Evolutionary conservation across 2,113 vertebrate species (phyloP).

Genomic region (Sminthopsis crassicaudata): DNA sequence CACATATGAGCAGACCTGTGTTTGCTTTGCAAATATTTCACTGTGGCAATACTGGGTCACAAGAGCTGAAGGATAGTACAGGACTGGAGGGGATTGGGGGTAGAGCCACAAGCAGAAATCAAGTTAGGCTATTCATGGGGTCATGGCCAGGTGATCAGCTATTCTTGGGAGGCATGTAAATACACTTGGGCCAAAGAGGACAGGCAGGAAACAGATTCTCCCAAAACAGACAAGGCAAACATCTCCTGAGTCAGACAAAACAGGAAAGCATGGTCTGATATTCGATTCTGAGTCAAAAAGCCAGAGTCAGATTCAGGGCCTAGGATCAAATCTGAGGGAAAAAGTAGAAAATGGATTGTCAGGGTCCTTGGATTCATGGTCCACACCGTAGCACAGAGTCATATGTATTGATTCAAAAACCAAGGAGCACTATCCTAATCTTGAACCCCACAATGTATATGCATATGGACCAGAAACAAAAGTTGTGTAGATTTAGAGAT

Average conservation of each 20-base stretch:
- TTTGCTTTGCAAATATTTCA: neutral
- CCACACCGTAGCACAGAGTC: neutral
- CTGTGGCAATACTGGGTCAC: neutral
- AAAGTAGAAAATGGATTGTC: neutral
- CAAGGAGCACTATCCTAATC: neutral
- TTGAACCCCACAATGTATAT: neutral
- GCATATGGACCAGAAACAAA: neutral
- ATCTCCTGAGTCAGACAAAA: neutral
- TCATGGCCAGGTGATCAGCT: neutral
- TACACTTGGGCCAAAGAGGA: neutral
- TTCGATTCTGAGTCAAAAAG: neutral
- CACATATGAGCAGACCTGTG: neutral
- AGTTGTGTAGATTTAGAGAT: neutral
- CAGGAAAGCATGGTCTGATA: neutral
- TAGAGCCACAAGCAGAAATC: neutral
- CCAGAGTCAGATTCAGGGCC: neutral
- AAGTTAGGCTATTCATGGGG: neutral
- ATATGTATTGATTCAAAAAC: neutral
- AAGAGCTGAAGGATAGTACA: neutral
- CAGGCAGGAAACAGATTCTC: neutral
- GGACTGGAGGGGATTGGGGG: neutral
- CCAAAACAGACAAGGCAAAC: neutral
- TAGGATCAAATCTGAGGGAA: neutral
- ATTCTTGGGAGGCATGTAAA: neutral
- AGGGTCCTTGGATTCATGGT: neutral